These are phyloP conservation scores for Rhineura floridana DNA, from an alignment of 2,113 vertebrate species.

Conservation along the genomic window DNA sequence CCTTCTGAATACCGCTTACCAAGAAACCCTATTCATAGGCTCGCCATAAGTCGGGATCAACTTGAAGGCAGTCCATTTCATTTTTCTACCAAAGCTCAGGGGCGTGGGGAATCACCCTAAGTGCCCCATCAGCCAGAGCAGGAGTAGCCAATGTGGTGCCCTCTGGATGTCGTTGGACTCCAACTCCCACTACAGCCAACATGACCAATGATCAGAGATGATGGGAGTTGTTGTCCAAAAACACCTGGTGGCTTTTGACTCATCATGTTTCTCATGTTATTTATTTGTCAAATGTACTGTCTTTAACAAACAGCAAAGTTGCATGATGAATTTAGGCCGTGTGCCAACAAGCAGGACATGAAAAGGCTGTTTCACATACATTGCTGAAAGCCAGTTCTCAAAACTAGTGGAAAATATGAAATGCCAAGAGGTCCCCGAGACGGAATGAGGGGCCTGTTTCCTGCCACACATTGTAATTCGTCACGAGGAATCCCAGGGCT, in stretches of 20 bases:
- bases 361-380: background rate
- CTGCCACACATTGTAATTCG: background rate
- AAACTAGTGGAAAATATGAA: accelerated
- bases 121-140: too few relatives aligned
- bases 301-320: background rate
- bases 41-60: too few relatives aligned
- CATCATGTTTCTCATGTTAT: background rate
- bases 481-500: background rate
- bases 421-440: background rate
- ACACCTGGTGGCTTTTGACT: background rate
- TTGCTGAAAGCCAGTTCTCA: background rate
- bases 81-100: too few relatives aligned
- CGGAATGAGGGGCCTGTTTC: background rate
- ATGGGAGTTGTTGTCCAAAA: background rate
- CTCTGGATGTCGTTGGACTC: background rate
- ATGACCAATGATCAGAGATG: background rate
- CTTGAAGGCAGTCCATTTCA: too few relatives aligned
- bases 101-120: too few relatives aligned
- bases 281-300: background rate
- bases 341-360: accelerated
- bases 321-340: background rate
- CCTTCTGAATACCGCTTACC: too few relatives aligned
- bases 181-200: background rate
- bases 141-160: too few relatives aligned
- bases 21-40: too few relatives aligned